Conservation (phyloP, 2,888 invertebrate species). For the Aphidoletes aphidimyza region DNA sequence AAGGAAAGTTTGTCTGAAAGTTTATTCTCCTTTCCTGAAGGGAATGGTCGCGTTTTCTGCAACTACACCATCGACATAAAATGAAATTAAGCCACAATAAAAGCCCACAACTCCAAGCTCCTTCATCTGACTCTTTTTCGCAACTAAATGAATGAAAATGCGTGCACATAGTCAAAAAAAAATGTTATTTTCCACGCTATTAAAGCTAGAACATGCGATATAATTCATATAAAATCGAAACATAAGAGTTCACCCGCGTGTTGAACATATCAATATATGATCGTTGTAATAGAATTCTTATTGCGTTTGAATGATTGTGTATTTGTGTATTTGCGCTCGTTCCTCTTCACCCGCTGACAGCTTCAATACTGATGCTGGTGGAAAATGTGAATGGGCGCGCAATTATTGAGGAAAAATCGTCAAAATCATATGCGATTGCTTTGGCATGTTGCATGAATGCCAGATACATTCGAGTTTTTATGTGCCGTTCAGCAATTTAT, state of each 20-base stretch:
- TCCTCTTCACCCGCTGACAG: too few relatives aligned
- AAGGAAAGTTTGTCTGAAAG: too few relatives aligned
- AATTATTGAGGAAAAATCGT: constrained; percentile 38
- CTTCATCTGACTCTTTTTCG: too few relatives aligned
- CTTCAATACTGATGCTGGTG: not conserved
- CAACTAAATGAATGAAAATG: not conserved
- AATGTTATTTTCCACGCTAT: constrained; percentile 7
- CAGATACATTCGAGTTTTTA: not conserved
- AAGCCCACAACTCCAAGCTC: too few relatives aligned
- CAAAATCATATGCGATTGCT: constrained; percentile 17
- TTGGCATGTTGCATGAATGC: not conserved
- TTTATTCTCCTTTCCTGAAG: too few relatives aligned
- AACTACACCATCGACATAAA: too few relatives aligned
- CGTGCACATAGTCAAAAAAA: not conserved
- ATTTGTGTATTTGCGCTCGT: not conserved
- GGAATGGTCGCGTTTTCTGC: too few relatives aligned
- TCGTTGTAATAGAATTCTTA: constrained; percentile 1
- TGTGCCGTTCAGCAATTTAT: constrained; percentile 26
- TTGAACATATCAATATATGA: constrained; percentile 8
- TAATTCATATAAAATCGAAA: constrained; percentile 41
- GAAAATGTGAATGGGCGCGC: not conserved
- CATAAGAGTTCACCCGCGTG: not conserved
- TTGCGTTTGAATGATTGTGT: not conserved
- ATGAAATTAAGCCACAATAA: too few relatives aligned
- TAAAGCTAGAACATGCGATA: not conserved